Evolutionary conservation across 2,113 vertebrate genomes (phyloP).

Genomic region (Gopherus flavomarginatus): DNA sequence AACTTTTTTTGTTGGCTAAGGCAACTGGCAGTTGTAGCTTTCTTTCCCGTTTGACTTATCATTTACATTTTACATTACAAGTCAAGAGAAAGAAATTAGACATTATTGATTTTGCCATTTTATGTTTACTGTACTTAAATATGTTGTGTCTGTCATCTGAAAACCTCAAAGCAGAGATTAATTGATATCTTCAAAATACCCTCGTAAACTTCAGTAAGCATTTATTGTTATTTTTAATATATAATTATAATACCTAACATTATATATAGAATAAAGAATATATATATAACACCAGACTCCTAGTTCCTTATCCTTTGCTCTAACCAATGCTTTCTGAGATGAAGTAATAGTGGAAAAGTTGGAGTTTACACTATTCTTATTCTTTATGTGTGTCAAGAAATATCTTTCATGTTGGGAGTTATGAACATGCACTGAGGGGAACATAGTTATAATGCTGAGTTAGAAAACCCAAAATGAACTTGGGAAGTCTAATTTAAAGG

Average conservation of each 20-base stretch:
- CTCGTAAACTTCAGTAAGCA: background rate
- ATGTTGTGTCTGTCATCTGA: background rate
- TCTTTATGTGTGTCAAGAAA: background rate
- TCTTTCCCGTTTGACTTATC: background rate
- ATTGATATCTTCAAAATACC: background rate
- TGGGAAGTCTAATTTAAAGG: background rate
- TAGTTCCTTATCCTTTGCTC: background rate
- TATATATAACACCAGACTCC: background rate
- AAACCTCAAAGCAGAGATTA: background rate
- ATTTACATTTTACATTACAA: background rate
- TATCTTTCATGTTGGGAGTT: background rate
- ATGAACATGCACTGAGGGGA: background rate
- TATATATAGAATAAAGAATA: no score
- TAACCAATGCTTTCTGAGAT: background rate
- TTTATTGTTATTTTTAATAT: background rate
- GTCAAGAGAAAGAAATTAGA: background rate
- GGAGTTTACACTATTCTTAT: background rate
- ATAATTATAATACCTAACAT: background rate
- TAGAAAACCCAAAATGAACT: background rate
- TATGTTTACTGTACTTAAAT: background rate
- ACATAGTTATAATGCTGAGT: background rate
- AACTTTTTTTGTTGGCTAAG: background rate
- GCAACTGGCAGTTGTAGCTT: background rate
- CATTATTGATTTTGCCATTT: background rate
- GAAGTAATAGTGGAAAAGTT: background rate